Evolutionary conservation across 1,140 invertebrate genomes (phyloP), one percentile per base, ranked within the genome.

Genomic region (Paraescarpia echinospica): DNA sequence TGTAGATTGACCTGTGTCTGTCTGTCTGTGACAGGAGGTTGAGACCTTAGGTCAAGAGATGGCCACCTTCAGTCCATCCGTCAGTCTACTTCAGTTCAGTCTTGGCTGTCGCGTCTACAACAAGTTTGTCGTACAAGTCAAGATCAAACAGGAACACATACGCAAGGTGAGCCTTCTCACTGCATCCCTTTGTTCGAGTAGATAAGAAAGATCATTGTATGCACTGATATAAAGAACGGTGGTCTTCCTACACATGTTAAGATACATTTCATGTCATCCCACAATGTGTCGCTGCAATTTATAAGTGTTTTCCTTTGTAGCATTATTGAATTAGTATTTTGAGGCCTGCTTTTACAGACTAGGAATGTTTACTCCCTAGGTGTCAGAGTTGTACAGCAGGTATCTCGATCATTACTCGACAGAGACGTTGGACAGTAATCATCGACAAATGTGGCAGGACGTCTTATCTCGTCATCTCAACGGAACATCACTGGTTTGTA

Each of bases 41-140:
- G 96, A 96, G 92, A 97, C 97, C 93, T 94, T 98, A 31, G 97
- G 97, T 0, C 96, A 97, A 94, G 97, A 97, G 1, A 98, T 98
- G 0, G 98, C 98, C 94, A 97, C 97, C 0, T 98, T 97, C 95
- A 98, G 98, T 95, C 97, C 97, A 0, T 97, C 97, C 4, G 96
- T 97, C 2, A 96, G 95, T 91, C 94, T 97, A 59, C 95, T 98
- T 22, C 97, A 97, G 94, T 96, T 96, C 93, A 96, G 97, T n/a
- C 94, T 98, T 0, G 98, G 98, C 34, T 95, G 96, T n/a, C 97
- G 97, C 95, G 97, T 95, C 34, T 94, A 94, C 92, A 91, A 96
- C 33, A 97, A 97, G 91, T 97, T 97, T 95, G 96, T 97, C 95
- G 97, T 98, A 34, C 96, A 97, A 92, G 96, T 96, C 27, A 98